Evolutionary conservation across 1,140 invertebrate species (phyloP).

Genomic region (Steinernema feltiae): DNA sequence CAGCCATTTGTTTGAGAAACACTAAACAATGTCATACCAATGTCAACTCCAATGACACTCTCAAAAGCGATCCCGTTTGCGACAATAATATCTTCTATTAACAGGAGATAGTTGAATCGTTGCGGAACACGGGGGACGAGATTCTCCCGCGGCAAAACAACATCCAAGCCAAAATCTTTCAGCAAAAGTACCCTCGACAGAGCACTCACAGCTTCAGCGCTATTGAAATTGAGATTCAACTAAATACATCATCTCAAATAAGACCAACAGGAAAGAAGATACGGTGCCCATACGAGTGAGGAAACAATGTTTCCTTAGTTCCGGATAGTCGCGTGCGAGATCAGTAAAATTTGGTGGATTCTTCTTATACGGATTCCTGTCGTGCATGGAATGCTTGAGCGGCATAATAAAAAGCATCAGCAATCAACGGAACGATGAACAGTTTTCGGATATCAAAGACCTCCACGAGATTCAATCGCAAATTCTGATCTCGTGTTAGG

Average conservation of each 20-base stretch:
- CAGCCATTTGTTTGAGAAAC: background rate
- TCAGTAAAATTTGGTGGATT: background rate
- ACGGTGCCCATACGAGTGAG: background rate
- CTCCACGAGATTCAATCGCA: too few relatives aligned
- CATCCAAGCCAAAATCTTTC: background rate
- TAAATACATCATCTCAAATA: background rate
- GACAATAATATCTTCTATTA: background rate
- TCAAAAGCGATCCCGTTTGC: too few relatives aligned
- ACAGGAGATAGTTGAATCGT: background rate
- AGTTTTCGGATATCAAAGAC: background rate
- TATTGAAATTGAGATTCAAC: background rate
- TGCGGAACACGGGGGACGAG: background rate
- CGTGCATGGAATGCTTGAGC: background rate
- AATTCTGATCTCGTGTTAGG: too few relatives aligned
- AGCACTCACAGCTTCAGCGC: background rate
- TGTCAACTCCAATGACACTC: background rate
- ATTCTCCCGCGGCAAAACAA: background rate
- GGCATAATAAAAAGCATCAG: too few relatives aligned
- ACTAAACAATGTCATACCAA: background rate
- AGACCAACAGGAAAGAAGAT: background rate
- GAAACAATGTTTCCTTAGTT: background rate
- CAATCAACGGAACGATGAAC: too few relatives aligned
- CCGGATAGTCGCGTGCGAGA: background rate
- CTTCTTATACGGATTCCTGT: constrained; percentile 10
- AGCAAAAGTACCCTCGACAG: background rate